Evolutionary conservation across 1,140 invertebrate genomes (phyloP).

Genomic region (Oreohelix idahoensis): DNA sequence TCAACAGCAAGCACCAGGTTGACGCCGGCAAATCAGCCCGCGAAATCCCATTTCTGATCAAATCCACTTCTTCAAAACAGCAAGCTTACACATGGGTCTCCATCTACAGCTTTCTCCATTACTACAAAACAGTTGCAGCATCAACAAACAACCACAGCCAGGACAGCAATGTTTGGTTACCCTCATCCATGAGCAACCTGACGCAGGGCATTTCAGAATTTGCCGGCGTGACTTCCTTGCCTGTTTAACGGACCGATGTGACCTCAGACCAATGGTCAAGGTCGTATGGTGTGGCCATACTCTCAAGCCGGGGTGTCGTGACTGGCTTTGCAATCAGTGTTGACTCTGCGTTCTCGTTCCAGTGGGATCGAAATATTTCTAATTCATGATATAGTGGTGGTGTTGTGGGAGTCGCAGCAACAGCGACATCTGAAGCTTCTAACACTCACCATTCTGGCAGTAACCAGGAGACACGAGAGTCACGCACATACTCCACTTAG

Average conservation of each 20-base stretch:
- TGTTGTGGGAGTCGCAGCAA: not conserved
- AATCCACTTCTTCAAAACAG: too few relatives aligned
- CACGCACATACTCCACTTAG: not conserved
- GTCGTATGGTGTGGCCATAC: conserved; percentile 42
- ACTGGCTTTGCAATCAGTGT: conserved; percentile 9
- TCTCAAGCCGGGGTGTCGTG: conserved; percentile 44
- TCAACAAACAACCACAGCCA: not conserved
- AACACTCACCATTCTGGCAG: too few relatives aligned
- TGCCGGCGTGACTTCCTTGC: conserved; percentile 37
- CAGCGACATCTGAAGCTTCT: not conserved
- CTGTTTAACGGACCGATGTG: conserved; percentile 43
- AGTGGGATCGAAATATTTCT: conserved; percentile 13
- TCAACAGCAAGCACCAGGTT: not conserved
- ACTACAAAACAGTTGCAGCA: too few relatives aligned
- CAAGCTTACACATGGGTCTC: not conserved
- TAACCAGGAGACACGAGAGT: not conserved
- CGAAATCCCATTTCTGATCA: not conserved
- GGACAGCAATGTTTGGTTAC: not conserved
- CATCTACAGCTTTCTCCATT: conserved; percentile 28
- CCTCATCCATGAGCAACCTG: conserved; percentile 21
- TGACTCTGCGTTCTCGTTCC: too few relatives aligned
- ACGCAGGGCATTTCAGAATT: conserved; percentile 43
- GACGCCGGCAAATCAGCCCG: not conserved
- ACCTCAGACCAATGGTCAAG: conserved; percentile 25
- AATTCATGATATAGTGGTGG: not conserved